Evolutionary conservation across 2,888 invertebrate genomes (phyloP), one percentile per base, ranked within the genome.

Genomic region (Ceriagrion tenellum): DNA sequence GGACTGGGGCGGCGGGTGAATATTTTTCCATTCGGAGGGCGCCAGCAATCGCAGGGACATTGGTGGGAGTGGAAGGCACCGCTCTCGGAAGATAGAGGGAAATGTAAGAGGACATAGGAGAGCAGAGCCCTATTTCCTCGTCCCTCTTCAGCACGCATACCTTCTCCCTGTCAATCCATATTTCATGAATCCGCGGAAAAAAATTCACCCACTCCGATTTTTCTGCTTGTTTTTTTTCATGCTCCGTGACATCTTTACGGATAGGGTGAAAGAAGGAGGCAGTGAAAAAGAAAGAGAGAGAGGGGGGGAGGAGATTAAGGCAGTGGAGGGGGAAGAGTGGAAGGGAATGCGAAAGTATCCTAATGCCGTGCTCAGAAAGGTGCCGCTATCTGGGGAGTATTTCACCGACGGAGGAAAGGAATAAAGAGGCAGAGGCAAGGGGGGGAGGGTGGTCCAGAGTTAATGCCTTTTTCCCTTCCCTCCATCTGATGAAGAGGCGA

Each of bases 351-450:
- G 69, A n/a, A 69, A 26, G 23, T 26, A 23, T 69, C 26, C 69
- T 69, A 69, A 69, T 69, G 69, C 69, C 69, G 69, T 69, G n/a
- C n/a, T 26, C 69, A 69, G 47, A 69, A 69, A 69, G 69, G 69
- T 69, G 69, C 69, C 69, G 69, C 69, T 69, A 26, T 69, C 10
- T 10, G n/a, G n/a, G 10, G 26, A n/a, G n/a, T 69, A 8, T n/a
- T 69, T n/a, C n/a, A n/a, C 8, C 47, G 47, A 4, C 47, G 0
- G 69, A 26, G 3, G 69, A n/a, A 69, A n/a, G n/a, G 3, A 69
- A 69, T 69, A 69, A n/a, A 69, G n/a, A 69, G 69, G 69, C 47
- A 47, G 47, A 69, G 69, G 26, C 69, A n/a, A 69, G 47, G 47
- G 47, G 47, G 47, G 47, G 47, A 47, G 47, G 69, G n/a, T 8